A percentile compares a stretch with the other conserved stretches of the same genome.
Evolutionary conservation across 2,888 invertebrate genomes (phyloP).

Genomic region (Apamea anceps): DNA sequence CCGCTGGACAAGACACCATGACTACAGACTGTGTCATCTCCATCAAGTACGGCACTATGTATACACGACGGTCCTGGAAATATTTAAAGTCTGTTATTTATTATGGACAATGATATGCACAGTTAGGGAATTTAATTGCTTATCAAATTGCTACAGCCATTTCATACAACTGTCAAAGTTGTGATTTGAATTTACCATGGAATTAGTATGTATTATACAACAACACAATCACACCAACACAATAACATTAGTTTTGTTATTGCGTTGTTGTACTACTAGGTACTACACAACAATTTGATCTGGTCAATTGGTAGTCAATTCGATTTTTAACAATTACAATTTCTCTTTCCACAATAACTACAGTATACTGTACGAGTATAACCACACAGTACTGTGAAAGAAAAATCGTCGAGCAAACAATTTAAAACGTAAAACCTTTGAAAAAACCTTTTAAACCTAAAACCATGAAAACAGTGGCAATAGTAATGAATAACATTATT

Average conservation of each 20-base stretch:
- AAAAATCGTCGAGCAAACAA: not conserved
- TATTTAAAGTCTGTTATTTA: not conserved
- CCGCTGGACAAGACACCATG: not conserved
- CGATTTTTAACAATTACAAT: too few relatives aligned
- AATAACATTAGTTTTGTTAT: too few relatives aligned
- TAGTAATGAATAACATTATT: not conserved
- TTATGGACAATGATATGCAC: not conserved
- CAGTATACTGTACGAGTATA: too few relatives aligned
- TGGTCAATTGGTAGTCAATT: too few relatives aligned
- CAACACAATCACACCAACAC: too few relatives aligned
- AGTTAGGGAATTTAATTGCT: not conserved
- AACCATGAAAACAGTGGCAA: not conserved
- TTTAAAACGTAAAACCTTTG: not conserved
- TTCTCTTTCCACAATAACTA: too few relatives aligned
- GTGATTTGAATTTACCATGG: too few relatives aligned
- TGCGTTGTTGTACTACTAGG: too few relatives aligned
- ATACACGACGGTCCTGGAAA: not conserved
- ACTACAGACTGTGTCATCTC: not conserved
- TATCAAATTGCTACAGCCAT: not conserved
- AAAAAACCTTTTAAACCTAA: too few relatives aligned
- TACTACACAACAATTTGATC: too few relatives aligned
- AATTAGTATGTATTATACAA: too few relatives aligned
- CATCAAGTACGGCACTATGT: fast-evolving
- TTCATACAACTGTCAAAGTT: not conserved
- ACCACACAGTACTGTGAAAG: too few relatives aligned